A percentile compares a stretch with the other conserved stretches of the same genome.
phyloP scores from a whole-genome alignment of 2,888 invertebrate genomes.

The Aleiodes testaceus region DNA sequence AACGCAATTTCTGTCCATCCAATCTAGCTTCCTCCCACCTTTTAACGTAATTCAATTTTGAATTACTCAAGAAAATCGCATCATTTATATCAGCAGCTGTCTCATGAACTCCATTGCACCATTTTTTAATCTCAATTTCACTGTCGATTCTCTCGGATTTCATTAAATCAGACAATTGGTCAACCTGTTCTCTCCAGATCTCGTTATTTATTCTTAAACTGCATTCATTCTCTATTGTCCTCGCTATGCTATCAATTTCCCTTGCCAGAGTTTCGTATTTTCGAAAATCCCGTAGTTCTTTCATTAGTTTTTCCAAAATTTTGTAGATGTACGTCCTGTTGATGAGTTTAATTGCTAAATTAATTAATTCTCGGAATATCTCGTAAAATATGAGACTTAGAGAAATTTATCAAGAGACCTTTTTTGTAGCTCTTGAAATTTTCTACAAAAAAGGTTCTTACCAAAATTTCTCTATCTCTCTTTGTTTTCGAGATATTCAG shows the following conservation, averaged over 20 bases:
- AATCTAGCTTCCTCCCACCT: slow-evolving; percentile 60
- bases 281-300: slow-evolving; percentile 51
- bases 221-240: slow-evolving; percentile 53
- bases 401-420: too few species aligned
- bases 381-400: neutral
- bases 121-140: slow-evolving; percentile 47
- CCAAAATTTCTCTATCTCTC: neutral
- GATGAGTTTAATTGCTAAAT: slow-evolving; percentile 7
- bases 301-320: slow-evolving; percentile 49
- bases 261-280: slow-evolving; percentile 54
- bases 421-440: neutral
- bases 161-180: slow-evolving; percentile 53
- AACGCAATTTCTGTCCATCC: slow-evolving; percentile 56
- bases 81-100: slow-evolving; percentile 55
- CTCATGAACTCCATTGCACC: slow-evolving; percentile 45
- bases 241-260: slow-evolving; percentile 57
- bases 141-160: slow-evolving; percentile 51
- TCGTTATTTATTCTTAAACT: slow-evolving; percentile 56
- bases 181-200: slow-evolving; percentile 55
- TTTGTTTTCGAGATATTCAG: neutral
- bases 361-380: neutral
- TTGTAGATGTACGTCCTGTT: slow-evolving; percentile 57
- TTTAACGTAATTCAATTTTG: slow-evolving; percentile 58
- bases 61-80: slow-evolving; percentile 51
- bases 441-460: neutral